These are phyloP conservation scores for Ariolimax columbianus DNA, from an alignment of 2,888 invertebrate species.

Conservation along the genomic window DNA sequence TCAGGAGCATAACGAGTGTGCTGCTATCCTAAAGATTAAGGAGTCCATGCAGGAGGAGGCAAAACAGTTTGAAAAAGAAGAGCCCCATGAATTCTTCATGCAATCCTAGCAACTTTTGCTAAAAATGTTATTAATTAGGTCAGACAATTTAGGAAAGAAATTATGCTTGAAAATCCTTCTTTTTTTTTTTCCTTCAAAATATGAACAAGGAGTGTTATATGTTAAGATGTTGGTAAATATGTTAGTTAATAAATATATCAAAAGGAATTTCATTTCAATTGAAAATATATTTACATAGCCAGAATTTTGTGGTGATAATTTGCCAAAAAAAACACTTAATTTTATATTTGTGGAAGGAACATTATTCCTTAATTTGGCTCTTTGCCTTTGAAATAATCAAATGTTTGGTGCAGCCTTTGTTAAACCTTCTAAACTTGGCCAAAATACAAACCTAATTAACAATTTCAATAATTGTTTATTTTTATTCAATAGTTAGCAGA, in stretches of 20 bases:
- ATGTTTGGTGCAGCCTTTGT: slow-evolving; percentile 22
- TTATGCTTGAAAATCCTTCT: background rate
- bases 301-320: slow-evolving; percentile 21
- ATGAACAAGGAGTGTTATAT: slow-evolving; percentile 27
- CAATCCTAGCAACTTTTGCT: slow-evolving; percentile 63
- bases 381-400: background rate
- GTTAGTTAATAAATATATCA: background rate
- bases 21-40: slow-evolving; percentile 99
- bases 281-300: slow-evolving; percentile 17
- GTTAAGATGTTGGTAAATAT: slow-evolving; percentile 7
- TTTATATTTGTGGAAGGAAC: background rate
- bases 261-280: background rate
- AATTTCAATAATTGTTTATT: too few species aligned
- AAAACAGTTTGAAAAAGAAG: slow-evolving; percentile 85
- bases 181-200: background rate
- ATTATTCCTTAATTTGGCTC: background rate
- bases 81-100: slow-evolving; percentile 72
- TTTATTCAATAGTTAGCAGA: background rate
- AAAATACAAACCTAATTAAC: background rate
- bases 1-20: slow-evolving; percentile 91
- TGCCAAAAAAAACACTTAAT: background rate
- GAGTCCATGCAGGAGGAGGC: slow-evolving; percentile 99
- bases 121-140: background rate
- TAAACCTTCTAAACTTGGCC: slow-evolving; percentile 35
- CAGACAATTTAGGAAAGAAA: slow-evolving; percentile 10